A percentile compares a stretch with the other conserved stretches of the same genome.
Evolutionary conservation across 2,888 invertebrate species (phyloP).

Genomic region (Drosophila peninsularis): DNA sequence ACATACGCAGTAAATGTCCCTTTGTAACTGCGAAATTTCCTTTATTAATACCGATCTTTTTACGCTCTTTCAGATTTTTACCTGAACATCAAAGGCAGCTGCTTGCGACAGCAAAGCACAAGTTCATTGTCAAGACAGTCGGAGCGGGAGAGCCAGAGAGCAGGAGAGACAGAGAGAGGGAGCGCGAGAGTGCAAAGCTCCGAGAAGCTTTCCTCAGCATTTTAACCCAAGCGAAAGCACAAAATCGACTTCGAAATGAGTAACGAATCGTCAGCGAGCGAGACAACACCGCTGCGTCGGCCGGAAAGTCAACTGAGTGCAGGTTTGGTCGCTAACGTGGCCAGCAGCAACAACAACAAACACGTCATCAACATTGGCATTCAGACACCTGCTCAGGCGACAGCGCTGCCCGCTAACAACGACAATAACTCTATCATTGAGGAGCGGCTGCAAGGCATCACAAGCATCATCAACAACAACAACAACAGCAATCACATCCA

Average conservation of each 20-base stretch:
- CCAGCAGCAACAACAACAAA: slow-evolving; percentile 35
- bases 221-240: slow-evolving; percentile 35
- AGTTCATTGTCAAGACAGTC: slow-evolving; percentile 68
- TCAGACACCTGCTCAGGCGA: slow-evolving; percentile 35
- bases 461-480: slow-evolving; percentile 46
- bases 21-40: slow-evolving; percentile 14
- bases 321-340: slow-evolving; percentile 58
- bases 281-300: slow-evolving; percentile 84
- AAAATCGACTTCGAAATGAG: slow-evolving; percentile 76
- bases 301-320: slow-evolving; percentile 68
- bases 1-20: neutral
- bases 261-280: slow-evolving; percentile 83
- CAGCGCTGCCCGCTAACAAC: slow-evolving; percentile 35
- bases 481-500: slow-evolving; percentile 22
- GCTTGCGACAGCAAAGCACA: slow-evolving; percentile 36
- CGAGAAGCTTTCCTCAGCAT: slow-evolving; percentile 37
- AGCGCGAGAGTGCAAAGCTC: slow-evolving; percentile 35
- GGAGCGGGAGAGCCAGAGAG: slow-evolving; percentile 12
- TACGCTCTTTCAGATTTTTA: slow-evolving; percentile 31
- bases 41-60: slow-evolving; percentile 23
- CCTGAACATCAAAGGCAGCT: slow-evolving; percentile 24
- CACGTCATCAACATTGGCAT: slow-evolving; percentile 24
- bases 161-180: neutral
- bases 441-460: slow-evolving; percentile 53
- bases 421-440: slow-evolving; percentile 35